A percentile compares a stretch with the other conserved stretches of the same genome.
phyloP scores from a whole-genome alignment of 2,113 vertebrate genomes.

The Planiliza haematocheilus region DNA sequence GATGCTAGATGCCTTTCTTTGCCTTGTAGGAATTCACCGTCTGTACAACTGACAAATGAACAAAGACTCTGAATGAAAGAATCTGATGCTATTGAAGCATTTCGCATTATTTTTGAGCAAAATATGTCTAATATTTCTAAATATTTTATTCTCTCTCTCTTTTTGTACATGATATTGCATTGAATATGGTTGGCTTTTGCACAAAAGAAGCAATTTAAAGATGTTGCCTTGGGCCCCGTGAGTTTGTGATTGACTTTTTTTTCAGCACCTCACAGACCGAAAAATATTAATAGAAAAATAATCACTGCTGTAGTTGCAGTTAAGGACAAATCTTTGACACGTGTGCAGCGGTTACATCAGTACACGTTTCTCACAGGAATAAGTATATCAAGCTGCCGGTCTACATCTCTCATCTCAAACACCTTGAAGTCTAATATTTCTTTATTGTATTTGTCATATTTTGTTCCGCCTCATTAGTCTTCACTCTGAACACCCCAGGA shows the following conservation, averaged over 20 bases:
- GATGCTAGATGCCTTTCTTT: too few relatives aligned
- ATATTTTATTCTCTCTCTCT: too few relatives aligned
- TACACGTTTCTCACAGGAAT: not conserved
- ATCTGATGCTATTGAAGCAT: too few relatives aligned
- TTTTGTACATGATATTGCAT: too few relatives aligned
- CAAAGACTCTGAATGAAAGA: too few relatives aligned
- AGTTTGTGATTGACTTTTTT: not conserved
- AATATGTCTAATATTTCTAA: too few relatives aligned
- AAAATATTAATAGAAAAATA: not conserved
- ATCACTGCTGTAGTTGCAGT: not conserved
- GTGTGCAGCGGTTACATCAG: not conserved
- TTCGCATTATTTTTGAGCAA: too few relatives aligned
- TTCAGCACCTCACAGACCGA: not conserved
- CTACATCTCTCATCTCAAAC: not conserved
- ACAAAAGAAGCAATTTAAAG: not conserved
- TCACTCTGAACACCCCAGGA: not conserved
- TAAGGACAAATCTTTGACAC: not conserved
- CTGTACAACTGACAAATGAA: too few relatives aligned
- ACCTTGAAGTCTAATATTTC: constrained; percentile 2
- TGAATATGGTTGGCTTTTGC: too few relatives aligned
- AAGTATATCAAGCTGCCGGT: not conserved
- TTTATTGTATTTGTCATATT: constrained; percentile 4
- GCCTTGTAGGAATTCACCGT: too few relatives aligned
- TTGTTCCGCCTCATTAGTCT: constrained; percentile 37
- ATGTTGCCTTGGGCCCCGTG: not conserved